Conservation (phyloP, 2,113 vertebrate species). For the Aegypius monachus region DNA sequence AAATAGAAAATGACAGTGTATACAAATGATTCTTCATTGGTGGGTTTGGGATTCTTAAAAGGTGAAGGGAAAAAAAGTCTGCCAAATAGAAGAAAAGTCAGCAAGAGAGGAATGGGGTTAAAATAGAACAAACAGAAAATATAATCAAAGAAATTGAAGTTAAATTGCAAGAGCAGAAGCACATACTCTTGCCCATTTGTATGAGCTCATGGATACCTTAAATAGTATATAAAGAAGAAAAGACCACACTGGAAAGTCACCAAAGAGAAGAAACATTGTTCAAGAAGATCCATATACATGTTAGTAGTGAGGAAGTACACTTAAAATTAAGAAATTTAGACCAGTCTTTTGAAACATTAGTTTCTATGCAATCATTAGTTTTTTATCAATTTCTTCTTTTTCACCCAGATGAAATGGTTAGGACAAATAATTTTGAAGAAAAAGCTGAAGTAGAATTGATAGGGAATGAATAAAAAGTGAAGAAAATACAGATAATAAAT, state of each 20-base stretch:
- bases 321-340: neutral
- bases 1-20: neutral
- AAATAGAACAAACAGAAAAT: neutral
- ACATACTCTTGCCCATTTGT: neutral
- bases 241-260: neutral
- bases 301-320: neutral
- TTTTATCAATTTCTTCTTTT: neutral
- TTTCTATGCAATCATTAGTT: neutral
- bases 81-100: neutral
- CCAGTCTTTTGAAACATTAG: neutral
- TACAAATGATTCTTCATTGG: neutral
- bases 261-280: neutral
- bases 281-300: neutral
- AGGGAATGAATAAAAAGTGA: neutral
- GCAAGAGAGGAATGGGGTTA: neutral
- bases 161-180: neutral
- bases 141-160: neutral
- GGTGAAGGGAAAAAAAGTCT: neutral
- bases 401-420: neutral
- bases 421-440: neutral
- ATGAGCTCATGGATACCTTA: neutral
- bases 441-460: neutral
- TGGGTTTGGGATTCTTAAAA: neutral
- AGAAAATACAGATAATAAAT: neutral
- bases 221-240: neutral